Conservation (phyloP, 1,140 invertebrate species). For the Xylocopa sonorina region DNA sequence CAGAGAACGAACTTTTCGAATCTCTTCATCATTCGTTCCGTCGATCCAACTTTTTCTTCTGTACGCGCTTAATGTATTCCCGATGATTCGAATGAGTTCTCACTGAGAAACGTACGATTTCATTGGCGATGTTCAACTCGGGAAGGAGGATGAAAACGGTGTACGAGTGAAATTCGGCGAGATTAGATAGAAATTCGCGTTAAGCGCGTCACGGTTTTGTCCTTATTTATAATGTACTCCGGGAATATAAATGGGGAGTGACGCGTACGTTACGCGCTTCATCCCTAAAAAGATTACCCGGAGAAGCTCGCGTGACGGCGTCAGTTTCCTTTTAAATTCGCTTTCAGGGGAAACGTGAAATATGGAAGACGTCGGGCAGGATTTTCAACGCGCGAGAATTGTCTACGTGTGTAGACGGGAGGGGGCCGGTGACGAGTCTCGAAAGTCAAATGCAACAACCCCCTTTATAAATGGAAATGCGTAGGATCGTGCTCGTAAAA, state of each 20-base stretch:
- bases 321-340: constrained; percentile 16
- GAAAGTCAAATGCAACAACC: background rate
- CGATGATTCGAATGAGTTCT: no score
- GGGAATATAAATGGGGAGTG: background rate
- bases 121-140: background rate
- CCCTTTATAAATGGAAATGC: constrained; percentile 20
- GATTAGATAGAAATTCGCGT: no score
- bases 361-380: background rate
- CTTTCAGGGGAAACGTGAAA: background rate
- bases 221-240: background rate
- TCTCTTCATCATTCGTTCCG: no score
- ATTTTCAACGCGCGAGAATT: no score
- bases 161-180: no score
- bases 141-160: no score
- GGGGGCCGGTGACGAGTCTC: background rate
- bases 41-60: no score
- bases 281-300: background rate
- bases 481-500: constrained; percentile 28
- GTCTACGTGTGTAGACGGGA: no score
- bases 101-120: no score
- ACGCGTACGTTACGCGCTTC: background rate
- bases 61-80: no score
- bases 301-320: background rate
- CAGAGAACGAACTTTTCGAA: background rate
- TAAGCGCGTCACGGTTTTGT: background rate